phyloP scores from a whole-genome alignment of 2,888 invertebrate genomes.

The Lithodes maja region DNA sequence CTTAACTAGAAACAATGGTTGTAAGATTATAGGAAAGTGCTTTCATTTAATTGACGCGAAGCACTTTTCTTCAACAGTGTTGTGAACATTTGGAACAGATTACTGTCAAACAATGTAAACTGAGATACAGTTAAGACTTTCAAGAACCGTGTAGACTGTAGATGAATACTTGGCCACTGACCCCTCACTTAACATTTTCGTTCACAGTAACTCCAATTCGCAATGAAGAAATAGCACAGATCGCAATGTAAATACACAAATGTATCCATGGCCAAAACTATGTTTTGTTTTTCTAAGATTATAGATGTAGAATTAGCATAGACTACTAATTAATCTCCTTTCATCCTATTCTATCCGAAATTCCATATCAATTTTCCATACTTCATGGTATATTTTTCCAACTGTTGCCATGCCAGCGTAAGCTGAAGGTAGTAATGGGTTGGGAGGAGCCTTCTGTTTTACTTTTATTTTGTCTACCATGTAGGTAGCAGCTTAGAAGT shows the following conservation, averaged over 20 bases:
- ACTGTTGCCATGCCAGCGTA: not conserved
- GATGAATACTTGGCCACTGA: not conserved
- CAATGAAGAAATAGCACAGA: too few relatives aligned
- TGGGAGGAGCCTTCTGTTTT: not conserved
- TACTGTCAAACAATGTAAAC: not conserved
- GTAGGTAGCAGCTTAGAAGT: not conserved
- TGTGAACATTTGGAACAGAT: not conserved
- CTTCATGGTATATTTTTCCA: not conserved
- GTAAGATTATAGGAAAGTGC: not conserved
- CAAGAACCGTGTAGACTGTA: not conserved
- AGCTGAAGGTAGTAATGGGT: not conserved
- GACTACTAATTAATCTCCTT: not conserved
- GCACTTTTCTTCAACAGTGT: not conserved
- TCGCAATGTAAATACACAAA: too few relatives aligned
- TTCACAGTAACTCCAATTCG: not conserved
- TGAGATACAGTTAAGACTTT: not conserved
- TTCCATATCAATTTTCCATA: not conserved
- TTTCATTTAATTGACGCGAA: not conserved
- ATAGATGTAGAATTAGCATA: not conserved
- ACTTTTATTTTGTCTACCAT: not conserved
- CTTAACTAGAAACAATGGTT: not conserved
- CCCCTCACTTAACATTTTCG: not conserved
- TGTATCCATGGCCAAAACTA: not conserved
- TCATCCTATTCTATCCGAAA: not conserved
- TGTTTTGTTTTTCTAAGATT: not conserved